Base-by-base conservation (phyloP, 1,140 invertebrate species). In the Euwallacea similis region DNA sequence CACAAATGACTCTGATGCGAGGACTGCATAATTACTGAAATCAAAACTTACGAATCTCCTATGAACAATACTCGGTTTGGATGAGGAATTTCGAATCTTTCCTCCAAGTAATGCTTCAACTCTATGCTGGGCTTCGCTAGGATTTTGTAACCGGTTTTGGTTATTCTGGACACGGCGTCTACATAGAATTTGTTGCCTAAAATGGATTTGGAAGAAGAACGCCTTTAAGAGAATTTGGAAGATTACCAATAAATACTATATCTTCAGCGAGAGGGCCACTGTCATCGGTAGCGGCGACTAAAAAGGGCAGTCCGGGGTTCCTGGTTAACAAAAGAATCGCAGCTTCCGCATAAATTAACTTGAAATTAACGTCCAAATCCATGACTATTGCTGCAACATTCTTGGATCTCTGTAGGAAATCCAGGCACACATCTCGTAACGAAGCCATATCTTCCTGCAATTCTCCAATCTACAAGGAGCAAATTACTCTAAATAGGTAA, bases 211-310 rank as follows among this genome's bases (percentile, higher is more conserved):
- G 7, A n/a, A 16, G 0, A 9, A 4, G 21, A 33, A 4, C 2
- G 9, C 2, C 3, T 58, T 16, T 58, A 7, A 9, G 55, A 50
- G 13, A 58, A 16, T 9, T 13, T 7, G 10, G 9, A 3, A 58
- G 21, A n/a, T 9, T 66, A 72, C 70, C 70, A 46, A 72, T 67
- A 66, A 72, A 66, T 42, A 66, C 59, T 13, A 72, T 72, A 67
- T 63, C 41, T 54, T 66, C 47, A 9, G 64, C 62, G 9, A 72
- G 64, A 16, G 70, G 65, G 11, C 64, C 65, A 43, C 64, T 62
- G 21, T 61, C 55, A 42, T 72, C 70, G 10, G 70, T 72, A 42
- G 70, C 70, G 4, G 55, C 70, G 33, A 66, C 68, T 42, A 72
- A 54, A 43, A 72, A 72, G 2, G 56, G 55, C 64, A 72, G 62